phyloP scores from a whole-genome alignment of 2,888 invertebrate species.

The Drosophila subsilvestris region DNA sequence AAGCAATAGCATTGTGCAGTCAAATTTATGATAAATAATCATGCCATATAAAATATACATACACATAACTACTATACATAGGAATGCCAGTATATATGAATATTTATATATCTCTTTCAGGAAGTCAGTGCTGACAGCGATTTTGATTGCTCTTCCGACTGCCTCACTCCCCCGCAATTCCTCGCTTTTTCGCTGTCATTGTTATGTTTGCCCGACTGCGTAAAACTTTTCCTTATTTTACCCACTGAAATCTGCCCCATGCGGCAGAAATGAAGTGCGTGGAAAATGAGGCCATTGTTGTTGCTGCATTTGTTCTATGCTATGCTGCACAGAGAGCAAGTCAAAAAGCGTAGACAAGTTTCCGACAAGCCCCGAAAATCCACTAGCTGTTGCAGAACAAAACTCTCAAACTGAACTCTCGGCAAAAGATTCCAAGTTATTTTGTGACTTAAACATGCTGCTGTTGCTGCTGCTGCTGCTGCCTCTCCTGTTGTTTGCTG shows the following conservation, averaged over 20 bases:
- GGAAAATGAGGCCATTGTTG: slow-evolving; percentile 62
- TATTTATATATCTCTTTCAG: background rate
- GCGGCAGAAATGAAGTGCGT: slow-evolving; percentile 56
- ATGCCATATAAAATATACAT: slow-evolving; percentile 8
- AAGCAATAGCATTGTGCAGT: slow-evolving; percentile 38
- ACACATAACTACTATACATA: background rate
- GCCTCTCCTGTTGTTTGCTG: slow-evolving; percentile 10
- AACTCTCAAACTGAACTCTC: slow-evolving; percentile 18
- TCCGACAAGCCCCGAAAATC: slow-evolving; percentile 61
- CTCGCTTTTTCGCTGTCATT: slow-evolving; percentile 8
- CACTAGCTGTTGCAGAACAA: slow-evolving; percentile 26
- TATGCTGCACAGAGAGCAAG: slow-evolving; percentile 16
- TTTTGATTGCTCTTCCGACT: slow-evolving; percentile 31
- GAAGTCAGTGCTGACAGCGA: slow-evolving; percentile 22
- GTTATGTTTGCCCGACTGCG: slow-evolving; percentile 32
- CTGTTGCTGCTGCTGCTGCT: slow-evolving; percentile 31
- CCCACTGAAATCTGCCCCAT: slow-evolving; percentile 13
- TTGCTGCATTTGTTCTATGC: slow-evolving; percentile 23
- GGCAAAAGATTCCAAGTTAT: slow-evolving; percentile 21
- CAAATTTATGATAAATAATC: slow-evolving; percentile 45
- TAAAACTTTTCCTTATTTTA: slow-evolving; percentile 21
- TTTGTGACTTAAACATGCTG: slow-evolving; percentile 15
- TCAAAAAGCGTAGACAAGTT: slow-evolving; percentile 56
- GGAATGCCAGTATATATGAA: background rate
- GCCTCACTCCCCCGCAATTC: background rate